Percentiles rank a stretch among this genome's conserved stretches.
phyloP scores from a whole-genome alignment of 1,140 invertebrate genomes.

The Cryptotermes secundus region DNA sequence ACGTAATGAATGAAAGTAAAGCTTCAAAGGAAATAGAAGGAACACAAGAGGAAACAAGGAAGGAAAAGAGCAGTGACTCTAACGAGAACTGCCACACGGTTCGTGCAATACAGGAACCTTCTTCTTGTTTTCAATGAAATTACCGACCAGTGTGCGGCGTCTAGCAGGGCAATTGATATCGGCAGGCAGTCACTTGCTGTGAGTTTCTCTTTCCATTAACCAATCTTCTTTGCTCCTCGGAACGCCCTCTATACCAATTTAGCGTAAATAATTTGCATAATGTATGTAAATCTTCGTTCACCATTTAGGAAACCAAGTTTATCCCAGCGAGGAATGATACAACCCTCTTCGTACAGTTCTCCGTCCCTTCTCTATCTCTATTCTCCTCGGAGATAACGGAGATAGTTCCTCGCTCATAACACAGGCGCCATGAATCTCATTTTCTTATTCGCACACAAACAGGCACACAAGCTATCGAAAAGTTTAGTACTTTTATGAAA shows the following conservation, averaged over 20 bases:
- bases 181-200: not conserved
- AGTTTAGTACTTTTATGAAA: not conserved
- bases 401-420: not conserved
- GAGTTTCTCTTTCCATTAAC: too few relatives aligned
- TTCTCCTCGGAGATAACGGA: not conserved
- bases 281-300: not conserved
- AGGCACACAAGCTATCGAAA: not conserved
- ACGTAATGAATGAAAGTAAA: too few relatives aligned
- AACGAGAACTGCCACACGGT: too few relatives aligned
- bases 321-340: not conserved
- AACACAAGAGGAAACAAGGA: too few relatives aligned
- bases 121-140: too few relatives aligned
- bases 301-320: constrained; percentile 1
- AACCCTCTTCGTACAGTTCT: too few relatives aligned
- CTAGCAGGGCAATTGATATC: not conserved
- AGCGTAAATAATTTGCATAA: constrained; percentile 20
- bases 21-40: too few relatives aligned
- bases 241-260: not conserved
- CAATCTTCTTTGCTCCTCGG: too few relatives aligned
- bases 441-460: not conserved
- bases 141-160: too few relatives aligned
- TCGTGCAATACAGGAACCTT: too few relatives aligned
- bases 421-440: not conserved
- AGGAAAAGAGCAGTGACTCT: too few relatives aligned
- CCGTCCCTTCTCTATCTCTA: too few relatives aligned